Conservation (phyloP, 2,888 invertebrate species). For the Tenthredo notha region DNA sequence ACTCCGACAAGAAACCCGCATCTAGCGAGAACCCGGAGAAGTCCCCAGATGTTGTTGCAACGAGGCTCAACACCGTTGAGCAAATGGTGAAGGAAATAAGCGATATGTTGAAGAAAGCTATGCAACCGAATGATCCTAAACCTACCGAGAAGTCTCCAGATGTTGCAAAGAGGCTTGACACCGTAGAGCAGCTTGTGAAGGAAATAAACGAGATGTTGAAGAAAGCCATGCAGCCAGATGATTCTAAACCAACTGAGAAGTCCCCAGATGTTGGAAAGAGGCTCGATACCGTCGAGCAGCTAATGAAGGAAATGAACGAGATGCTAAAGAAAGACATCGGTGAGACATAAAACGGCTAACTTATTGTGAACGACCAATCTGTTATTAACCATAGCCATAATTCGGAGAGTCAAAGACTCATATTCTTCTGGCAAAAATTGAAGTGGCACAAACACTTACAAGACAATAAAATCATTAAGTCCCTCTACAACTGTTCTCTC, state of each 20-base stretch:
- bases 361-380: not conserved
- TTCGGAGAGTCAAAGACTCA: not conserved
- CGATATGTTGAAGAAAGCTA: not conserved
- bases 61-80: conserved; percentile 36
- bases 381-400: not conserved
- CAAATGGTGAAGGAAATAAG: conserved; percentile 53
- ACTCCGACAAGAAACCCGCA: too few species aligned
- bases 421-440: conserved; percentile 1
- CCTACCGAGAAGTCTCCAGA: conserved; percentile 23
- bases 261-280: not conserved
- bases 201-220: conserved; percentile 11
- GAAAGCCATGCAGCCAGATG: not conserved
- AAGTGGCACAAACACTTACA: not conserved
- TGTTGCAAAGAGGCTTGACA: not conserved
- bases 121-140: too few species aligned
- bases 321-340: not conserved
- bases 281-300: conserved; percentile 35
- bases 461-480: not conserved
- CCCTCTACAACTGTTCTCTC: not conserved
- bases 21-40: not conserved
- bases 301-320: conserved; percentile 54
- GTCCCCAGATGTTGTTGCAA: not conserved
- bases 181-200: not conserved
- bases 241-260: not conserved
- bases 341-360: not conserved